Evolutionary conservation across 2,797 vertebrate genomes (phyloP).

Genomic region (Molossus molossus): DNA sequence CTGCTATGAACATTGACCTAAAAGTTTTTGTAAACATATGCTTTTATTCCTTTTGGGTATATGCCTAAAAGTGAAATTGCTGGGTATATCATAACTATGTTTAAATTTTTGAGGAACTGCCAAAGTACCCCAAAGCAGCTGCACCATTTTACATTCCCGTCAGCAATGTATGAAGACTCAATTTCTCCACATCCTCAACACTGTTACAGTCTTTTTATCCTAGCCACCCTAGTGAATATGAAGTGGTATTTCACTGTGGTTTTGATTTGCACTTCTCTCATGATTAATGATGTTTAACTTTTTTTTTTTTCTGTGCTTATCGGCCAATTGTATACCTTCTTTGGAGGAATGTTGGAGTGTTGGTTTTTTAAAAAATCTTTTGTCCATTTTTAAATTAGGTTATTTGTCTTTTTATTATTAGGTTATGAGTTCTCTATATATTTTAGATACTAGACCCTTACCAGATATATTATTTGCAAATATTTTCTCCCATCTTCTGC

Average conservation of each 20-base stretch:
- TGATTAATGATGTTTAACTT: background rate
- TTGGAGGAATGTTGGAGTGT: background rate
- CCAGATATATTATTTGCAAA: background rate
- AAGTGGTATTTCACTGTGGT: background rate
- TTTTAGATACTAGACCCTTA: background rate
- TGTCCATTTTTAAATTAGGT: conserved; percentile 2
- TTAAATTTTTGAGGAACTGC: conserved; percentile 51
- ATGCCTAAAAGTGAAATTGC: background rate
- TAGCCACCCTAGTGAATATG: background rate
- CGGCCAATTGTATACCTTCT: conserved; percentile 13
- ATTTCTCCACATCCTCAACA: background rate
- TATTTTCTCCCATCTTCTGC: background rate
- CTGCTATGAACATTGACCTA: background rate
- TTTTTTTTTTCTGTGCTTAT: background rate
- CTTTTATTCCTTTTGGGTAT: conserved; percentile 28
- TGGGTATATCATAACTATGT: conserved; percentile 10
- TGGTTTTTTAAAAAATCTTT: background rate
- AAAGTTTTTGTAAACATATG: conserved; percentile 14
- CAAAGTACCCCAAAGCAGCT: conserved; percentile 36
- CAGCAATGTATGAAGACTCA: background rate
- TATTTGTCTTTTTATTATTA: conserved; percentile 38
- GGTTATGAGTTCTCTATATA: background rate
- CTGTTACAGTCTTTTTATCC: background rate
- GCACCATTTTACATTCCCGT: background rate
- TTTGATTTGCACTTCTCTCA: conserved; percentile 44